These are phyloP conservation scores for Netelia virgata DNA, from an alignment of 2,888 invertebrate genomes.

Conservation along the genomic window DNA sequence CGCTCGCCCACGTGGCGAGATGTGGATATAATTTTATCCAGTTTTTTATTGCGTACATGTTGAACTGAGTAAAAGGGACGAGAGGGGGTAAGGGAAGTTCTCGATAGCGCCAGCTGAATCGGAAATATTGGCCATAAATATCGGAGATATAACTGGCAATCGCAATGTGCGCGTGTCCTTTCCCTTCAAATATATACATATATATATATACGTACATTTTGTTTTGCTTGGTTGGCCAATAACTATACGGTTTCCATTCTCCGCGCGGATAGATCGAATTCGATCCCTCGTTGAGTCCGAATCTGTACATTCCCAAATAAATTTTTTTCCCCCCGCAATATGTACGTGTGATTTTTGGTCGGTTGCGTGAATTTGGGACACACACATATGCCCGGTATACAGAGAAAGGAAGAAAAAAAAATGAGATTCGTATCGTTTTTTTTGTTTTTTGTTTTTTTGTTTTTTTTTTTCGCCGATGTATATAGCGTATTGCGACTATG, in stretches of 20 bases:
- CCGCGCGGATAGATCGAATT: background rate
- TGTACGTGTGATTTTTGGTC: background rate
- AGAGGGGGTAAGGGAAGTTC: constrained; percentile 68
- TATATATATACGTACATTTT: background rate
- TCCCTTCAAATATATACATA: constrained; percentile 20
- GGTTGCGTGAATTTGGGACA: constrained; percentile 6
- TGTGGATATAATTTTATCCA: constrained; percentile 84
- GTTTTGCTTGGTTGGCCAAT: background rate
- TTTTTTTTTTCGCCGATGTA: background rate
- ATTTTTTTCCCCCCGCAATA: background rate
- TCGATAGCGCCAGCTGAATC: constrained; percentile 84
- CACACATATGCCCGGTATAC: background rate
- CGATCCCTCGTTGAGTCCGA: background rate
- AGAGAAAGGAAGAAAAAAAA: background rate
- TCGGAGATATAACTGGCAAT: constrained; percentile 79
- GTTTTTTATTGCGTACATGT: constrained; percentile 84
- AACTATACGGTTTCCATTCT: background rate
- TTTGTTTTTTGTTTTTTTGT: no score
- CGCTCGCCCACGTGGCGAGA: constrained; percentile 78
- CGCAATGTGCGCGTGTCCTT: constrained; percentile 23
- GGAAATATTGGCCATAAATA: constrained; percentile 85
- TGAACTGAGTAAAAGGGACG: constrained; percentile 81
- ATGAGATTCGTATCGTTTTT: constrained; percentile 10
- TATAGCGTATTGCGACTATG: background rate
- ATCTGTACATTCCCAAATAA: background rate